Percentiles rank a stretch among this genome's conserved stretches.
phyloP scores from a whole-genome alignment of 2,797 vertebrate species.

The Gymnopithys bicolor region DNA sequence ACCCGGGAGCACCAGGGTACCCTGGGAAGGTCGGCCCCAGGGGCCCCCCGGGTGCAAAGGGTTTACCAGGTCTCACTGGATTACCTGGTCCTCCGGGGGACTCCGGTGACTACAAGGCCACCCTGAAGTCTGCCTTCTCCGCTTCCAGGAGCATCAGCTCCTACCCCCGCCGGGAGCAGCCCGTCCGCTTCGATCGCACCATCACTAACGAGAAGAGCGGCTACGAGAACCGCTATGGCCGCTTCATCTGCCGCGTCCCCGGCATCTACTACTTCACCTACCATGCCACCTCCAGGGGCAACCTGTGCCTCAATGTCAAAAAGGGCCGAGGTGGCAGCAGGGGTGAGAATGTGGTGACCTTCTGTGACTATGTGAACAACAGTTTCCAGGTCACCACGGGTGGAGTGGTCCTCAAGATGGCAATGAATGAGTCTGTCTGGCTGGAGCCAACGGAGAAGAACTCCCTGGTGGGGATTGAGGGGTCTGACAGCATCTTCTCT shows the following conservation, averaged over 20 bases:
- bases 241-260: conserved; percentile 73
- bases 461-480: conserved; percentile 66
- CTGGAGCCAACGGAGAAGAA: conserved; percentile 75
- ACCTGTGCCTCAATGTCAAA: conserved; percentile 77
- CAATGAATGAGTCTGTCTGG: conserved; percentile 59
- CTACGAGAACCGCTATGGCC: conserved; percentile 66
- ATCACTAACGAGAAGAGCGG: conserved; percentile 40
- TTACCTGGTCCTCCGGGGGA: conserved; percentile 64
- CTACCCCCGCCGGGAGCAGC: not conserved
- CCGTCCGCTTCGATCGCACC: conserved; percentile 74
- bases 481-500: conserved; percentile 81
- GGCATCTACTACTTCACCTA: conserved; percentile 86
- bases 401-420: conserved; percentile 76
- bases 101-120: conserved; percentile 53
- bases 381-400: conserved; percentile 81
- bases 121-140: conserved; percentile 74
- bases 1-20: conserved; percentile 58
- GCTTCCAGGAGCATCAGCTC: conserved; percentile 38
- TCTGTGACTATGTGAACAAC: conserved; percentile 76
- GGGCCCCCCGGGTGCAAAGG: conserved; percentile 65
- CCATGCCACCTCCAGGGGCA: conserved; percentile 75
- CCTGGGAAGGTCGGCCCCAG: conserved; percentile 81
- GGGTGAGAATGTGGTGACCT: conserved; percentile 62
- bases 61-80: conserved; percentile 35
- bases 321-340: conserved; percentile 30